phyloP scores from a whole-genome alignment of 2,113 vertebrate species.

The Vombatus ursinus region DNA sequence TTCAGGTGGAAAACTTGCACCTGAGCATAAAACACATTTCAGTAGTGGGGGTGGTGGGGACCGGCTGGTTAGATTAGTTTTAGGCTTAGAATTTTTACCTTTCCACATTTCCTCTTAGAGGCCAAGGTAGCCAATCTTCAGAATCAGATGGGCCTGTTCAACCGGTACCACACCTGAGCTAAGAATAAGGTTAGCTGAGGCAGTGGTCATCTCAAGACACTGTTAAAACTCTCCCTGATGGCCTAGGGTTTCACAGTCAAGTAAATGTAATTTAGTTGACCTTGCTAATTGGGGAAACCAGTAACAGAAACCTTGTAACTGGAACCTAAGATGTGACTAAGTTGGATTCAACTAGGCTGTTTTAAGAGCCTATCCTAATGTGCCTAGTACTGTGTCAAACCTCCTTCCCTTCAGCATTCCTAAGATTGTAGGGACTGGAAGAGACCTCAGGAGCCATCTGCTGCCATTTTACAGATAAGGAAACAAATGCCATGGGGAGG shows the following conservation, averaged over 20 bases:
- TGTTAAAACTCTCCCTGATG: conserved; percentile 5
- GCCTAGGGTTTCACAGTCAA: conserved; percentile 30
- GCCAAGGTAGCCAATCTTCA: conserved; percentile 44
- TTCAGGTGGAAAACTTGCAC: neutral
- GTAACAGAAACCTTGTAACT: conserved; percentile 30
- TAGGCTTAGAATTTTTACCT: conserved; percentile 61
- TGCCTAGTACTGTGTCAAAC: neutral
- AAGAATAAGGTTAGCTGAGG: neutral
- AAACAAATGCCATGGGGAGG: neutral
- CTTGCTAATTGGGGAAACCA: conserved; percentile 35
- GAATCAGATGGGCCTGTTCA: conserved; percentile 33
- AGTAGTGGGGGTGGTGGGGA: neutral
- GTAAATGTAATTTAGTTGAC: neutral
- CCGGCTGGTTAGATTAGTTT: neutral
- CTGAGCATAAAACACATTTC: neutral
- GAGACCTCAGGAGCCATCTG: neutral
- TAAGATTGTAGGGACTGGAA: neutral
- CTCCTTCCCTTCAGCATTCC: neutral
- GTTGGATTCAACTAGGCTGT: conserved; percentile 18
- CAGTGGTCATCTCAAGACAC: conserved; percentile 25
- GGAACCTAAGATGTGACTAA: neutral
- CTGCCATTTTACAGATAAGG: neutral
- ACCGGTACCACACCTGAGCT: neutral
- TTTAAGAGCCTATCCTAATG: neutral
- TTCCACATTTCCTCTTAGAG: conserved; percentile 55